These are phyloP conservation scores for Trachymyrmex cornetzi DNA, from an alignment of 1,140 invertebrate genomes.

Conservation along the genomic window DNA sequence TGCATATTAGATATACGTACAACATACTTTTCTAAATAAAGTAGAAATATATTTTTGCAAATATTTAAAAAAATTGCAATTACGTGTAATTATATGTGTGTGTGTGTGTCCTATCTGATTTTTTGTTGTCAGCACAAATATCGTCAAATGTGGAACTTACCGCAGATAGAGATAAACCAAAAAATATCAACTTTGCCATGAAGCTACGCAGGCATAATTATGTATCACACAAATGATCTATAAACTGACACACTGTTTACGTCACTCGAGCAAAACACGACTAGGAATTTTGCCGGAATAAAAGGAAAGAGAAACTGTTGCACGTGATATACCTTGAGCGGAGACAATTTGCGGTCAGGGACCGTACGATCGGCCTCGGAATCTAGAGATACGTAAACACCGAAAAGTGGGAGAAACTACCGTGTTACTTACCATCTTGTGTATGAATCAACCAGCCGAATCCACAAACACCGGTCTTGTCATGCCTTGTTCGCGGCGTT, in stretches of 20 bases:
- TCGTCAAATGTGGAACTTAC: neutral
- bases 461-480: slow-evolving; percentile 31
- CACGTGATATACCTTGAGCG: slow-evolving; percentile 19
- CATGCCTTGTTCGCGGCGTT: slow-evolving; percentile 25
- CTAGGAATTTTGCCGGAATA: neutral
- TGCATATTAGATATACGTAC: neutral
- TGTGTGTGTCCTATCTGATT: neutral
- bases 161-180: neutral
- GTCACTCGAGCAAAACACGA: neutral
- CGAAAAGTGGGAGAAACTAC: slow-evolving; percentile 17
- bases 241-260: slow-evolving; percentile 15
- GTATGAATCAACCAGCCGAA: slow-evolving; percentile 37
- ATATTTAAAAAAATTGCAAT: neutral
- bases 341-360: slow-evolving; percentile 45
- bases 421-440: slow-evolving; percentile 70
- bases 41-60: neutral
- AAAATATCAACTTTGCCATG: neutral
- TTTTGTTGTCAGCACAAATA: neutral
- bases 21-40: neutral
- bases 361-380: neutral
- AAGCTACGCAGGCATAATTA: neutral
- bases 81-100: neutral
- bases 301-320: neutral
- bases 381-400: slow-evolving; percentile 11
- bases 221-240: neutral